These are phyloP conservation scores for Lepus timidus DNA, from an alignment of 2,113 vertebrate species.

Conservation along the genomic window DNA sequence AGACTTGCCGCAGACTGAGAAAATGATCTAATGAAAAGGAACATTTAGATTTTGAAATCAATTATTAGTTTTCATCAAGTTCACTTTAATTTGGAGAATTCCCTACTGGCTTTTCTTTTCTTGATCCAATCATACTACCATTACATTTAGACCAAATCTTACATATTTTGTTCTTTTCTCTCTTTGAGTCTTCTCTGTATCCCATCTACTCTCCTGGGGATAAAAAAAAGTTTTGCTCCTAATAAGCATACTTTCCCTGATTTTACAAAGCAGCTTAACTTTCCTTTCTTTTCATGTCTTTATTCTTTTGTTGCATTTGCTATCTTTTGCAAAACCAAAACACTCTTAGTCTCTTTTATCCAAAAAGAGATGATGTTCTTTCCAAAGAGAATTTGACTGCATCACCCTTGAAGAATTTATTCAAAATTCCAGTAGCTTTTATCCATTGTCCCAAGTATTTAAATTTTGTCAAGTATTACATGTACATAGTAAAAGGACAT, in stretches of 20 bases:
- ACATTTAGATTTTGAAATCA: neutral
- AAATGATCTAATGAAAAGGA: neutral
- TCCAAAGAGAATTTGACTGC: neutral
- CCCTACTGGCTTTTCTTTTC: neutral
- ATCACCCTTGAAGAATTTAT: neutral
- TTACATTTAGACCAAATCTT: neutral
- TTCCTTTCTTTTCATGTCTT: neutral
- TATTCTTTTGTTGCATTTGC: neutral
- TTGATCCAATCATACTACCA: neutral
- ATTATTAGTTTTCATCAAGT: neutral
- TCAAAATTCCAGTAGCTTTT: slow-evolving; percentile 4
- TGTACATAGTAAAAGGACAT: neutral
- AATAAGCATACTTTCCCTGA: neutral
- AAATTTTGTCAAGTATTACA: neutral
- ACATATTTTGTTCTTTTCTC: neutral
- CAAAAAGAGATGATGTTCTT: neutral
- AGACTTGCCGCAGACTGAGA: neutral
- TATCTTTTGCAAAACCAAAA: slow-evolving; percentile 25
- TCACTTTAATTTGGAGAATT: neutral
- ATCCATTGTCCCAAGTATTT: neutral
- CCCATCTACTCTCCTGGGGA: neutral
- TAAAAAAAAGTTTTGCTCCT: neutral
- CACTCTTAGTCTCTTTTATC: neutral
- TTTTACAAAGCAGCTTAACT: neutral
- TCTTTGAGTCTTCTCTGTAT: neutral